These are phyloP conservation scores for Grantiella picta DNA, from an alignment of 2,113 vertebrate species.

Conservation along the genomic window DNA sequence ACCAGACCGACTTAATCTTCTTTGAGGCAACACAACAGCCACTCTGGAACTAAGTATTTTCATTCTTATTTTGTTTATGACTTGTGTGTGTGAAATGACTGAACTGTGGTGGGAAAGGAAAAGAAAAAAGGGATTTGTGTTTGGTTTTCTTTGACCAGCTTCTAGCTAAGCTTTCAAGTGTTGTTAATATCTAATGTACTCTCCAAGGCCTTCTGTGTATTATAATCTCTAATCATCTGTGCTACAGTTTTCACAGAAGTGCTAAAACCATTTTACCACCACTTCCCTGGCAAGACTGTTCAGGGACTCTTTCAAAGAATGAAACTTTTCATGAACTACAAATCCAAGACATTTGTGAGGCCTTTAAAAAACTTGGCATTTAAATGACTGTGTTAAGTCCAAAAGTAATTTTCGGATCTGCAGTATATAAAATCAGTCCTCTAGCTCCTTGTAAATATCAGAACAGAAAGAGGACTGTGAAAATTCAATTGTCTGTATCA, in stretches of 20 bases:
- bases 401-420: constrained; percentile 47
- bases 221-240: constrained; percentile 37
- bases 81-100: background rate
- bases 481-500: background rate
- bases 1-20: background rate
- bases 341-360: constrained; percentile 39
- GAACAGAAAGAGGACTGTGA: background rate
- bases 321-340: constrained; percentile 46
- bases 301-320: constrained; percentile 28
- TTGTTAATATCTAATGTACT: constrained; percentile 14
- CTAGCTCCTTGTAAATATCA: constrained; percentile 42
- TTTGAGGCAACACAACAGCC: background rate
- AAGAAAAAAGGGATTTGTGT: background rate
- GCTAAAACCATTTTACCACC: constrained; percentile 50
- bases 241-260: constrained; percentile 35
- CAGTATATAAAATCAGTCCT: constrained; percentile 49
- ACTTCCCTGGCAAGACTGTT: constrained; percentile 36
- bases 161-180: background rate
- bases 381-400: constrained; percentile 28
- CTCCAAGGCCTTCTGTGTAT: constrained; percentile 19
- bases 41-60: background rate
- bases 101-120: background rate
- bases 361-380: constrained; percentile 55
- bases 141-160: background rate
- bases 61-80: background rate